Conservation (phyloP, 2,888 invertebrate genomes). For the Leuctra nigra region DNA sequence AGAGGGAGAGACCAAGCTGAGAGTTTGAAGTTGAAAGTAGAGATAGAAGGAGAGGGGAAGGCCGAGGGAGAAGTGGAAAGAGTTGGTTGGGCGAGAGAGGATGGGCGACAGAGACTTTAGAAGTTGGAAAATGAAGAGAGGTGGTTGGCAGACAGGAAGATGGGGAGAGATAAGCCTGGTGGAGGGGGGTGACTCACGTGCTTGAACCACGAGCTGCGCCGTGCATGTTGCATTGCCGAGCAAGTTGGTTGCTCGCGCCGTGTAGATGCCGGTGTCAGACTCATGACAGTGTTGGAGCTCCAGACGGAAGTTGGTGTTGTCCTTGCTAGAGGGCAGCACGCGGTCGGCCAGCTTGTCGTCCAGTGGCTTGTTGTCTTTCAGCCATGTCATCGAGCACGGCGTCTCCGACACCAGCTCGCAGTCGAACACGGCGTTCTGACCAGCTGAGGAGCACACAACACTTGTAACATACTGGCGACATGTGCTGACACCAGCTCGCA, state of each 20-base stretch:
- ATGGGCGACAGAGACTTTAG: no score
- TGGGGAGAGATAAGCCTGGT: no score
- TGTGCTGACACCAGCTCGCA: no score
- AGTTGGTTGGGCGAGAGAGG: no score
- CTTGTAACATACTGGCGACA: no score
- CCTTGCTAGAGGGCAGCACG: conserved; percentile 54
- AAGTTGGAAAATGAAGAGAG: no score
- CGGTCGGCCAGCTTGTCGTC: conserved; percentile 69
- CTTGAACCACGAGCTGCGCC: conserved; percentile 78
- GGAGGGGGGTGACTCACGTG: conserved; percentile 67
- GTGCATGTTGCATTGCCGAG: conserved; percentile 78
- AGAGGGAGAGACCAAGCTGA: no score
- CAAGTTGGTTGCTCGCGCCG: conserved; percentile 76
- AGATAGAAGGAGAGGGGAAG: no score
- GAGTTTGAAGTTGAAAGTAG: no score
- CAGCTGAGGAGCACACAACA: no score
- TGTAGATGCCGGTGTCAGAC: conserved; percentile 83
- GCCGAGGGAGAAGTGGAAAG: no score
- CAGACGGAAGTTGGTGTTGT: conserved; percentile 58
- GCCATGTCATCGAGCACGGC: conserved; percentile 60
- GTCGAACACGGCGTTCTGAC: conserved; percentile 75
- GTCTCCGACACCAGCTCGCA: conserved; percentile 62
- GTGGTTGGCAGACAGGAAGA: no score
- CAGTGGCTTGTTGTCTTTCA: conserved; percentile 80
- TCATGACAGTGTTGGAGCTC: conserved; percentile 65